Base-by-base conservation (phyloP, 2,888 invertebrate species). In the Euspilapteryx auroguttella region DNA sequence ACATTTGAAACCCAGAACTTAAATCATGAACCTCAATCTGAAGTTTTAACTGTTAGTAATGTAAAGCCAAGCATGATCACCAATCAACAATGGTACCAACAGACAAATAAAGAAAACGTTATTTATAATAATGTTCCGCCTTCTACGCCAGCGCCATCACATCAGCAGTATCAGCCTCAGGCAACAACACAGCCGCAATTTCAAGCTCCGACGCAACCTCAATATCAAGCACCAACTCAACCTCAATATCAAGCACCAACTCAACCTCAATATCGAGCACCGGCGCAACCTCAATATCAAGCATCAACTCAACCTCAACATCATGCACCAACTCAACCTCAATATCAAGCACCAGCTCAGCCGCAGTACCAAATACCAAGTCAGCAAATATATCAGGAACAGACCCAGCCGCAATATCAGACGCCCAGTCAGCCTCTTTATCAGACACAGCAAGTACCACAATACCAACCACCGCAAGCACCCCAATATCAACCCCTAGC, bases 21-120 rank as follows among this genome's bases (percentile, higher is more conserved):
- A 58, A 62, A 37, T 45, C 46, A 12, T 65, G 73, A 73, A 37
- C 75, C 75, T 9, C 62, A 68, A 36, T 62, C 71, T 4, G 75
- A 75, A 43, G 59, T 75, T 21, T 39, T 75, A 2, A 62, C 50
- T 12, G 62, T 65, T 2, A 69, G 66, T 33, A 75, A 75, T 34
- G 64, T 75, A 1, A 75, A 75, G 34, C 75, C 75, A 2, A 75
- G 75, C 38, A 49, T 50, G 8, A 66, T 75, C 14, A 63, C 59
- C 6, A 73, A 71, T 32, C 64, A 66, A 30, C 66, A 73, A 35
- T 75, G 75, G 75, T 75, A 64, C 32, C 68, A 71, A 39, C 64
- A 66, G 30, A 52, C 41, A 17, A 55, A 45, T 21, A 57, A 47
- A 34, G 62, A 64, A 29, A 62, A 62, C 33, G 38, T 42, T 9